These are phyloP conservation scores for Habropoda laboriosa DNA, from an alignment of 1,140 invertebrate species.

Conservation along the genomic window DNA sequence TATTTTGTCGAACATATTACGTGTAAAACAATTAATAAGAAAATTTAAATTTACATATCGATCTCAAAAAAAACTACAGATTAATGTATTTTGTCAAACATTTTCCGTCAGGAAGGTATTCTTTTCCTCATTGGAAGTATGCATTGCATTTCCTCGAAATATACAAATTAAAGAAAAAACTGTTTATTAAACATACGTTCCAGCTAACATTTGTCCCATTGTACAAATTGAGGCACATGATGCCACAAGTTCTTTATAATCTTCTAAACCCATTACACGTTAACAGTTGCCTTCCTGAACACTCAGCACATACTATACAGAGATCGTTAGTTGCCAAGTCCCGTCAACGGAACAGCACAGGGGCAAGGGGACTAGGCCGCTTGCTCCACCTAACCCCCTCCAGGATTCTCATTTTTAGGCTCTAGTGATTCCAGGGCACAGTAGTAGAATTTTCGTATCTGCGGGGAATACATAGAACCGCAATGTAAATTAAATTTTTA, in stretches of 20 bases:
- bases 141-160: neutral
- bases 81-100: neutral
- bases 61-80: neutral
- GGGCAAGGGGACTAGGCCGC: too few relatives aligned
- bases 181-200: constrained; percentile 75
- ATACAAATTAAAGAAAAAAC: neutral
- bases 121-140: neutral
- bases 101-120: neutral
- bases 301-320: too few relatives aligned
- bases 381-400: too few relatives aligned
- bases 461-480: too few relatives aligned
- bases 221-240: constrained; percentile 74
- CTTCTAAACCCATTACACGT: constrained; percentile 75
- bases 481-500: too few relatives aligned
- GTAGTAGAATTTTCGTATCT: too few relatives aligned
- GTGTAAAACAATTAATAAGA: neutral
- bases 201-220: constrained; percentile 79
- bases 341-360: too few relatives aligned
- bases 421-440: too few relatives aligned
- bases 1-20: neutral
- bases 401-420: too few relatives aligned
- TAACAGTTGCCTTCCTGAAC: neutral
- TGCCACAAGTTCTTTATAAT: constrained; percentile 79
- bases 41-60: neutral
- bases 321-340: too few relatives aligned